Conservation (phyloP, 2,888 invertebrate species). For the Lissocephala sabroskyi region DNA sequence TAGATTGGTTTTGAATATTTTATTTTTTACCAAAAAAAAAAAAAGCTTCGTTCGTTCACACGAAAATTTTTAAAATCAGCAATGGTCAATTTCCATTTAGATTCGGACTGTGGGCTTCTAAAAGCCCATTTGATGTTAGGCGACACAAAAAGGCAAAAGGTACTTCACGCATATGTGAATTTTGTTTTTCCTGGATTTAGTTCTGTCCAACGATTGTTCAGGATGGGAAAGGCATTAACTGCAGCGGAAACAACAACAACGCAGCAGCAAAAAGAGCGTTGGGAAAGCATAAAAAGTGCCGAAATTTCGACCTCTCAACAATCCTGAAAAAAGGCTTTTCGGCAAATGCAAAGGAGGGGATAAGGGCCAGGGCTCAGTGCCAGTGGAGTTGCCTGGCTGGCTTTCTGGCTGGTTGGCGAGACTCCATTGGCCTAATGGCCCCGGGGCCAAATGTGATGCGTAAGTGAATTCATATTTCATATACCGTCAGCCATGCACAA, state of each 20-base stretch:
- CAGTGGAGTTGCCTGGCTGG: no score
- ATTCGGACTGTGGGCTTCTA: background rate
- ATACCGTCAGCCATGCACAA: slow-evolving; percentile 42
- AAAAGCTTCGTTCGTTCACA: no score
- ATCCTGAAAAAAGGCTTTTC: slow-evolving; percentile 5
- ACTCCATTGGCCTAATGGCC: slow-evolving; percentile 65
- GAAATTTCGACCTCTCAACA: background rate
- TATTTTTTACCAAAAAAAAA: no score
- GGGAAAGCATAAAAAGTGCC: slow-evolving; percentile 6
- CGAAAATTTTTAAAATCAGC: no score
- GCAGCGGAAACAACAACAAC: slow-evolving; percentile 10
- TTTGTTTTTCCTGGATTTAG: slow-evolving; percentile 10
- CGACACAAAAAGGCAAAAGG: slow-evolving; percentile 7
- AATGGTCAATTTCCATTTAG: no score
- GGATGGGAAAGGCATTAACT: background rate
- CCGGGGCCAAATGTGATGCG: slow-evolving; percentile 60
- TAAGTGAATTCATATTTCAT: slow-evolving; percentile 71
- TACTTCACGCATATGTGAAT: slow-evolving; percentile 23
- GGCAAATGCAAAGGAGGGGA: background rate
- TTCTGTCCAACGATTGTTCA: no score
- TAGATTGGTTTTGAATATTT: no score
- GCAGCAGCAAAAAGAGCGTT: slow-evolving; percentile 11
- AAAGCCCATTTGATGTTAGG: slow-evolving; percentile 20
- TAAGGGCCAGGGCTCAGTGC: slow-evolving; percentile 3
- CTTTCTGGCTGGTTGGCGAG: slow-evolving; percentile 20